Conservation (phyloP, 2,888 invertebrate genomes). For the Lamellibrachia satsuma region DNA sequence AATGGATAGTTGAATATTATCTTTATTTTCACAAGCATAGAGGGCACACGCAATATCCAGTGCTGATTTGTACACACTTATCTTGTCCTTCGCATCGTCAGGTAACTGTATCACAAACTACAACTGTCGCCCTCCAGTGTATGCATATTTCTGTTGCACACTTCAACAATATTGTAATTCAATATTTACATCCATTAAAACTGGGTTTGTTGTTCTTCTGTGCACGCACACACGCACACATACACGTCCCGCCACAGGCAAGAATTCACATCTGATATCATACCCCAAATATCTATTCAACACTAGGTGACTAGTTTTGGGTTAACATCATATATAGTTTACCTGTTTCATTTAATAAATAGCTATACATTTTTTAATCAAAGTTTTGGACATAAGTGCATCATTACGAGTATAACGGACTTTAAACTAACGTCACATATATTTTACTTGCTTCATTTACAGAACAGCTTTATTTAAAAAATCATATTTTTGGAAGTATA, state of each 20-base stretch:
- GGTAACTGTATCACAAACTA: no score
- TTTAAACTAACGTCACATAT: no score
- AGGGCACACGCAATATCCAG: background rate
- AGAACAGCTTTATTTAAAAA: no score
- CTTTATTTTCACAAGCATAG: background rate
- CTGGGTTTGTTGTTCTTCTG: no score
- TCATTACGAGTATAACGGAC: background rate
- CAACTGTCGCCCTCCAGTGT: no score
- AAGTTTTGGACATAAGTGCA: background rate
- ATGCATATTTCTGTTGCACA: no score
- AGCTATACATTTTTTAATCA: background rate
- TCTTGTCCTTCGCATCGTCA: no score
- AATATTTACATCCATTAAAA: no score
- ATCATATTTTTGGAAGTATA: no score
- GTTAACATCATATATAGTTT: background rate
- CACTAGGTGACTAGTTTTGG: background rate
- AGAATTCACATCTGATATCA: background rate
- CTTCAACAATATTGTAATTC: no score
- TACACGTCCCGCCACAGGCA: no score
- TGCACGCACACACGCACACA: background rate
- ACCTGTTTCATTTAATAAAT: background rate
- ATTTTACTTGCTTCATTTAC: no score
- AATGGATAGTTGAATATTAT: background rate
- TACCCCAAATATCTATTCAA: background rate
- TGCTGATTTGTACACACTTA: background rate